Conservation (phyloP, 1,140 invertebrate species). For the Drosophila suzukii region DNA sequence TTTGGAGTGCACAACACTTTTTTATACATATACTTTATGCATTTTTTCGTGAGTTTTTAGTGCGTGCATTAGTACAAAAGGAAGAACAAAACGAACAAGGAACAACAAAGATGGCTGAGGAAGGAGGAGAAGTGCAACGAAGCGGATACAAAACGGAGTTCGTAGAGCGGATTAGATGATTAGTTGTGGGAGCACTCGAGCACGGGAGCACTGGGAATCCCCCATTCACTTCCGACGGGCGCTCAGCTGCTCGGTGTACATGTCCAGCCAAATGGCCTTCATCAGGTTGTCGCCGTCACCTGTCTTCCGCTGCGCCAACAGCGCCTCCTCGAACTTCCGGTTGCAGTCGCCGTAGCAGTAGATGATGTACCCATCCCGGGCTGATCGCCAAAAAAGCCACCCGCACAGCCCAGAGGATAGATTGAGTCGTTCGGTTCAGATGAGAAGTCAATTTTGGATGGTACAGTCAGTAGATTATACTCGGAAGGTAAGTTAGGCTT, state of each 20-base stretch:
- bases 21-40: constrained; percentile 11
- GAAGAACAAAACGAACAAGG: constrained; percentile 16
- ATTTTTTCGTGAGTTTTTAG: constrained; percentile 24
- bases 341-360: constrained; percentile 84
- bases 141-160: constrained; percentile 36
- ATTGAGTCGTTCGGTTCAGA: constrained; percentile 8
- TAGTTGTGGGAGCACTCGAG: constrained; percentile 38
- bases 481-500: neutral
- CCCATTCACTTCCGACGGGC: constrained; percentile 70
- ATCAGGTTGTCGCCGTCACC: constrained; percentile 84
- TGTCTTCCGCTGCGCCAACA: constrained; percentile 80
- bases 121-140: constrained; percentile 2
- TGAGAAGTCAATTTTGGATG: constrained; percentile 11
- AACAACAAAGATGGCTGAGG: constrained; percentile 15
- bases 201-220: neutral
- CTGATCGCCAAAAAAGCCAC: constrained; percentile 43
- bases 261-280: constrained; percentile 85
- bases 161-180: constrained; percentile 46
- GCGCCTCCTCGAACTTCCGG: constrained; percentile 84
- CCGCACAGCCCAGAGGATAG: constrained; percentile 36
- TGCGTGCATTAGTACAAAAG: constrained; percentile 65
- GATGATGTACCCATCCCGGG: constrained; percentile 84
- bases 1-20: constrained; percentile 40
- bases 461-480: neutral
- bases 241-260: constrained; percentile 83